These are phyloP conservation scores for Sinotaia quadrata DNA, from an alignment of 2,888 invertebrate genomes.

Conservation along the genomic window DNA sequence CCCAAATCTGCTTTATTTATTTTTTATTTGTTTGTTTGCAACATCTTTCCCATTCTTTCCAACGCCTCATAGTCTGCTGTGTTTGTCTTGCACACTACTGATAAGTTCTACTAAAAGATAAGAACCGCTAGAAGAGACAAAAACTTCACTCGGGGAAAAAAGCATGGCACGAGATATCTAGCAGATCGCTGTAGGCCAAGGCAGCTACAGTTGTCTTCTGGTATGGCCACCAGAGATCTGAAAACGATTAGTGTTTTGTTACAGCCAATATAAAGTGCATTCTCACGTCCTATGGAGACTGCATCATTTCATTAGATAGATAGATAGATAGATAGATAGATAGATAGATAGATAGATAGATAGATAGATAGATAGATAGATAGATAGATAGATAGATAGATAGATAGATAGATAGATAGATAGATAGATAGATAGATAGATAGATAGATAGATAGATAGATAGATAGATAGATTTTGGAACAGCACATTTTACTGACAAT, in stretches of 20 bases:
- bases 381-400: no score
- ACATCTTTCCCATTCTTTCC: background rate
- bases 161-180: background rate
- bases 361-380: no score
- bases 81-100: no score
- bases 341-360: background rate
- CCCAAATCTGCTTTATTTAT: background rate
- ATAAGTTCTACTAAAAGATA: background rate
- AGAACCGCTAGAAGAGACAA: background rate
- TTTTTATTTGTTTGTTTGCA: background rate
- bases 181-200: background rate
- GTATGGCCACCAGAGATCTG: background rate
- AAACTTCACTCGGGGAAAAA: background rate
- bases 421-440: slow-evolving; percentile 11
- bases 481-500: no score
- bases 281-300: background rate
- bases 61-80: no score
- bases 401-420: background rate
- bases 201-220: background rate
- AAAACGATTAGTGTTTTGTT: background rate
- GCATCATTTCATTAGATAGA: background rate
- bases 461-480: no score
- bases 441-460: slow-evolving; percentile 9
- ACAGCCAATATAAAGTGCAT: background rate
- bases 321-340: background rate